Conservation (phyloP, 2,888 invertebrate genomes). For the Xestobium rufovillosum region DNA sequence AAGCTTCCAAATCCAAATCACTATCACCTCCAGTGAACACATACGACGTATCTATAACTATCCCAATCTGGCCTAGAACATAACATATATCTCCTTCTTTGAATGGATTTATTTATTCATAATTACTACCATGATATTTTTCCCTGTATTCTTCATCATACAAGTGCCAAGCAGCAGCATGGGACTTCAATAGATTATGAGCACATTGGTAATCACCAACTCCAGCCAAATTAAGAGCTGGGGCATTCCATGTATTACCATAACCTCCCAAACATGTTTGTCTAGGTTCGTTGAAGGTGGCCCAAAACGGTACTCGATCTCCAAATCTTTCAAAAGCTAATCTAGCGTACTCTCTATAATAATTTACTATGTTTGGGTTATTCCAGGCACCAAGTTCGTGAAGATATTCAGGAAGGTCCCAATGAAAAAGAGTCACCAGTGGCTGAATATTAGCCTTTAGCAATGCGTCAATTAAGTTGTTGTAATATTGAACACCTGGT, state of each 20-base stretch:
- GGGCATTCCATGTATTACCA: conserved; percentile 40
- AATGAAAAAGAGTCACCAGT: too few relatives aligned
- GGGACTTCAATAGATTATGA: conserved; percentile 57
- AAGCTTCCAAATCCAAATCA: conserved; percentile 47
- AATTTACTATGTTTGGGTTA: conserved; percentile 52
- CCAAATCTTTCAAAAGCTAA: conserved; percentile 41
- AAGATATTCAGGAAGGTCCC: too few relatives aligned
- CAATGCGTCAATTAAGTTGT: conserved; percentile 52
- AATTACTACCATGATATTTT: conserved; percentile 29
- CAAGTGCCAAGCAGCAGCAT: conserved; percentile 54
- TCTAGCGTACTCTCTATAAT: conserved; percentile 54
- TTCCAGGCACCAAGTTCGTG: conserved; percentile 57
- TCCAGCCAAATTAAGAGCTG: conserved; percentile 46
- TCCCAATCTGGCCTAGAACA: conserved; percentile 54
- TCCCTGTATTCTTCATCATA: conserved; percentile 47
- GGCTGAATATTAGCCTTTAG: too few relatives aligned
- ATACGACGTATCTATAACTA: conserved; percentile 51
- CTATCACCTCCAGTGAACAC: conserved; percentile 47
- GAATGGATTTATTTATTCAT: too few relatives aligned
- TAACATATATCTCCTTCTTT: too few relatives aligned
- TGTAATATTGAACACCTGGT: conserved; percentile 57
- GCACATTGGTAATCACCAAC: conserved; percentile 55
- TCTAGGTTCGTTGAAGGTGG: conserved; percentile 50
- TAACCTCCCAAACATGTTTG: conserved; percentile 35
- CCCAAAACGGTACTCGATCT: conserved; percentile 44